phyloP scores from a whole-genome alignment of 2,888 invertebrate genomes.

The Strigamia transsilvanica region DNA sequence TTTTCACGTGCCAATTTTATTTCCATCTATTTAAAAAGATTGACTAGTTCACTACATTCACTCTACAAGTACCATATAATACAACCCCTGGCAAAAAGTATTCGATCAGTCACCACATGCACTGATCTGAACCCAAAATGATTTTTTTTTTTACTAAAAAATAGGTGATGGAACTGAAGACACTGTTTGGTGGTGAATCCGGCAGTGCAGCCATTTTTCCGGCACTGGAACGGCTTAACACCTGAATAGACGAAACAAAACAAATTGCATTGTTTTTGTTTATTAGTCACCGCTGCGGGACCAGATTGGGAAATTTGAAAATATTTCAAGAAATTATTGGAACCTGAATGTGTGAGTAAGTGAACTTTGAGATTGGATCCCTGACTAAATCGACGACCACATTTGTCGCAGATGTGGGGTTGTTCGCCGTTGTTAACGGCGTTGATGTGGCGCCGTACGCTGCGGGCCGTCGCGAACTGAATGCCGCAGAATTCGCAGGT shows the following conservation, averaged over 20 bases:
- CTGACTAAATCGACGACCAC: neutral
- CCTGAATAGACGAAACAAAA: neutral
- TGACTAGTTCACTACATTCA: no score
- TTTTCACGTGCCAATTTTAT: no score
- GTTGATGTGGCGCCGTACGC: neutral
- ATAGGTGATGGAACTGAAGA: neutral
- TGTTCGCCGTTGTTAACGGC: constrained; percentile 2
- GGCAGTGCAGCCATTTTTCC: neutral
- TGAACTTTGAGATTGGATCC: constrained; percentile 14
- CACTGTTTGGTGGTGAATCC: constrained; percentile 10
- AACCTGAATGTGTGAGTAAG: constrained; percentile 18
- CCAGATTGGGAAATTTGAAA: neutral
- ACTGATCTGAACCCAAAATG: no score
- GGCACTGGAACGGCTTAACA: constrained; percentile 9
- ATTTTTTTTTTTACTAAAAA: neutral
- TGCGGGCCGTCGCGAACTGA: neutral
- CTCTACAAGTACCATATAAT: no score
- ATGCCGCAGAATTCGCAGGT: constrained; percentile 1
- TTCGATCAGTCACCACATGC: no score
- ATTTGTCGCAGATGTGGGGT: neutral
- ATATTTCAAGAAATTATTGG: neutral
- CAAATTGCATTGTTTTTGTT: no score
- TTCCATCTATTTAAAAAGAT: no score
- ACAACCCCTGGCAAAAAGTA: no score
- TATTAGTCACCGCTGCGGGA: no score